Base-by-base conservation (phyloP, 1,140 invertebrate species). In the Drosophila repleta region DNA sequence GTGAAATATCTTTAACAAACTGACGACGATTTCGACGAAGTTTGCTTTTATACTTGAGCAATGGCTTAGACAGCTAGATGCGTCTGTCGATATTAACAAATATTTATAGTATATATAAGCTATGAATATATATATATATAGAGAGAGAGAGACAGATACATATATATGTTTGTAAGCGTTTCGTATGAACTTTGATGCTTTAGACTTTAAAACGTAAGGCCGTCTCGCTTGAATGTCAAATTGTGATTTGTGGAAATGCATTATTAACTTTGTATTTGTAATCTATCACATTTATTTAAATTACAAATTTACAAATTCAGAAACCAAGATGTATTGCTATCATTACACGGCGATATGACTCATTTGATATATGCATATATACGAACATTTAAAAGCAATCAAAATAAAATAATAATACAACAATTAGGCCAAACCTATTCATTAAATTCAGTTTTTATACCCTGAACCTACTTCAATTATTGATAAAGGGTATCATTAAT, bases 21-120 rank as follows among this genome's bases (percentile, higher is more conserved):
- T 85, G 83, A 76, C 60, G 69, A 85, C 77, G 60, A 61, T 76
- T 57, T 82, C 82, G 69, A 79, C 75, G 82, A 55, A 63, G 74
- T 76, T 81, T 45, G 82, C 82, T 85, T 85, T 85, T 85, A 85
- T 85, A 85, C 82, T 65, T 66, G 62, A 53, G 26, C 71, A 39
- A 56, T 61, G 58, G 32, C 32, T 35, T 6, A 35, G 32, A 52
- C 15, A 43, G 56, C 39, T 37, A 48, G 11, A 39, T 37, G 29
- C 18, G 37, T 45, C 8, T 48, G 26, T 46, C 45, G 39, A 43
- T 60, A 35, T 26, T 11, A 17, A 48, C 15, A 21, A 37, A 48
- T 46, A 29, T 56, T 56, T 46, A 43, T 65, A 46, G 45, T 65
- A 63, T 29, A 32, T 41, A 56, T 56, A 63, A 63, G 51, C 18